A percentile compares a stretch with the other conserved stretches of the same genome.
These are phyloP conservation scores for Tetramorium alpestre DNA, from an alignment of 1,140 invertebrate genomes.

Conservation along the genomic window DNA sequence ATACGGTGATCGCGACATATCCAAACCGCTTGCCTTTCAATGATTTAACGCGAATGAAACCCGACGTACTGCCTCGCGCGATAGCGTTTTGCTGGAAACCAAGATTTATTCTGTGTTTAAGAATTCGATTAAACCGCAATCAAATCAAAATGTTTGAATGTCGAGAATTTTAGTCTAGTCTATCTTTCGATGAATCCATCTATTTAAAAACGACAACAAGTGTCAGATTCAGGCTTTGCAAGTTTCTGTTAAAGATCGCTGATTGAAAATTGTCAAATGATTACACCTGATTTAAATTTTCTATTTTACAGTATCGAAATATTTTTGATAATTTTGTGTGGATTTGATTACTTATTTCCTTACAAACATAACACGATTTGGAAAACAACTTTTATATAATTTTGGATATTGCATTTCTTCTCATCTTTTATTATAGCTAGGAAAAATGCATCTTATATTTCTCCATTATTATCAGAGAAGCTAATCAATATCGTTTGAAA, in stretches of 20 bases:
- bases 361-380: neutral
- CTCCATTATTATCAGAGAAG: neutral
- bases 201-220: neutral
- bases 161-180: neutral
- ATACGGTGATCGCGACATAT: constrained; percentile 41
- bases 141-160: neutral
- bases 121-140: neutral
- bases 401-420: neutral
- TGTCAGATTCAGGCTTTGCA: neutral
- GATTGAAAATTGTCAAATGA: neutral
- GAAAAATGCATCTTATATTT: neutral
- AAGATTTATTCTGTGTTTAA: neutral
- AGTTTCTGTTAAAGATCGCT: neutral
- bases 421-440: neutral
- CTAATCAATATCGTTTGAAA: neutral
- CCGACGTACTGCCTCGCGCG: neutral
- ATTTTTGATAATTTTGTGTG: neutral
- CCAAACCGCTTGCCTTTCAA: constrained; percentile 46
- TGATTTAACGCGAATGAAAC: constrained; percentile 43
- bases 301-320: neutral
- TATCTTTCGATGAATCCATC: too few species aligned
- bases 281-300: neutral
- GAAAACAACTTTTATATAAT: neutral
- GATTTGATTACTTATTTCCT: neutral
- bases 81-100: neutral